Evolutionary conservation across 2,113 vertebrate genomes (phyloP), one percentile per base, ranked within the genome.

Genomic region (Paramisgurnus dabryanus): DNA sequence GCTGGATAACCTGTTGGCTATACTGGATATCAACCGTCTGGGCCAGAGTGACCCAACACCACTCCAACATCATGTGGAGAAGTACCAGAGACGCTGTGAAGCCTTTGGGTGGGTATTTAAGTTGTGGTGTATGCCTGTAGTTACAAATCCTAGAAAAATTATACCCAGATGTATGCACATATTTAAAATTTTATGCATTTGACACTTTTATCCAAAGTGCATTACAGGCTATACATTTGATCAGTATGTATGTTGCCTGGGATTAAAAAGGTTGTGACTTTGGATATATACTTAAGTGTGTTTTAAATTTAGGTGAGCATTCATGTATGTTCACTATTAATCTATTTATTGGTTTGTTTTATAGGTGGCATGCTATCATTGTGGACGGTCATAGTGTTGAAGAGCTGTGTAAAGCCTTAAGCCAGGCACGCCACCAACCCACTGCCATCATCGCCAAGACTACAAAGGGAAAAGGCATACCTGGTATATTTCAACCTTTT

Each of bases 381-480:
- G 96, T 98, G 63, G 97, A 98, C 11, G 97, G 97, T 18, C 97
- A 99, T 92, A 98, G 96, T 0, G 95, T 99, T 89, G 97, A 99
- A 74, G 97, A 99, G 84, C 92, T 99, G 69, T 99, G 97, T 90
- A 98, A 98, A 88, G 97, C 96, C 83, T 94, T 99, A 40, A 94
- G 94, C 84, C 95, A 96, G 86, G 92, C 94, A 71, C 95, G 95
- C 79, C 93, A 97, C 87, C 95, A 98, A 79, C 97, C 97, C 7
- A 98, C 94, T 0, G 96, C 94, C 82, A 95, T 98, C 90, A 96
- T 99, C 27, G 96, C 97, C 80, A 98, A 96, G 92, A 99, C 96
- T 76, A 95, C 93, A 85, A 98, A 99, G 89, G 97, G 97, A 84
- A 96, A 94, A 90, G 96, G 96, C 78, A 98, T 99, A 87, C 77